Percentiles rank a stretch among this genome's conserved stretches.
Evolutionary conservation across 1,140 invertebrate genomes (phyloP).

Genomic region (Ceratoteleas bidentatus): DNA sequence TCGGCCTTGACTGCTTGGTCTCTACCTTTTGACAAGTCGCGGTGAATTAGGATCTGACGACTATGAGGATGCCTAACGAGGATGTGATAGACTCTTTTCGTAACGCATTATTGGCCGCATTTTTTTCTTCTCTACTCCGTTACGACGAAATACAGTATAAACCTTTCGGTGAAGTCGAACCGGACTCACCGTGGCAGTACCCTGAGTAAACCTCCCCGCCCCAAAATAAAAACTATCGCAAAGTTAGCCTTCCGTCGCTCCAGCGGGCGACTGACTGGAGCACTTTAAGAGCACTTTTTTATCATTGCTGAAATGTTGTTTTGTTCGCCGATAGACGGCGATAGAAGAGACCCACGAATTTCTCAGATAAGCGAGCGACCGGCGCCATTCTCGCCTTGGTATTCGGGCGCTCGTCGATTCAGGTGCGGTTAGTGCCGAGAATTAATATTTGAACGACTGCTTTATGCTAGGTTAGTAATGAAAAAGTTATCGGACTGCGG

Average conservation of each 20-base stretch:
- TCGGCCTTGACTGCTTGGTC: conserved; percentile 47
- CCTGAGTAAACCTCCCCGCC: not conserved
- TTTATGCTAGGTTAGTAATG: conserved; percentile 81
- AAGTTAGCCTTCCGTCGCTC: not conserved
- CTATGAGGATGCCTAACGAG: conserved; percentile 33
- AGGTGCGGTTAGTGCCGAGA: conserved; percentile 74
- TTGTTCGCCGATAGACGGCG: conserved; percentile 29
- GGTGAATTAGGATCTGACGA: conserved; percentile 56
- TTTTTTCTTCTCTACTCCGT: too few relatives aligned
- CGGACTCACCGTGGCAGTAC: conserved; percentile 43
- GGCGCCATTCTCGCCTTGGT: conserved; percentile 23
- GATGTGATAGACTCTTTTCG: conserved; percentile 46
- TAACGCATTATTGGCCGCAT: too few relatives aligned
- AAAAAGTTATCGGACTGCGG: conserved; percentile 75
- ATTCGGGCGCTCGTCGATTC: conserved; percentile 69
- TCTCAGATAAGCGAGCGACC: conserved; percentile 4
- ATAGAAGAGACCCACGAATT: too few relatives aligned
- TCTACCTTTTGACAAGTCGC: conserved; percentile 7
- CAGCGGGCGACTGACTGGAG: too few relatives aligned
- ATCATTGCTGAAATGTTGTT: not conserved
- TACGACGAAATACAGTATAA: too few relatives aligned
- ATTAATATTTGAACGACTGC: conserved; percentile 81
- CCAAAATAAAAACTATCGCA: not conserved
- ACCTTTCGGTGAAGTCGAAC: not conserved
- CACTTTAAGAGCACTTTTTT: too few relatives aligned